Evolutionary conservation across 2,797 vertebrate genomes (phyloP), one percentile per base, ranked within the genome.

Genomic region (Aldrovandia affinis): DNA sequence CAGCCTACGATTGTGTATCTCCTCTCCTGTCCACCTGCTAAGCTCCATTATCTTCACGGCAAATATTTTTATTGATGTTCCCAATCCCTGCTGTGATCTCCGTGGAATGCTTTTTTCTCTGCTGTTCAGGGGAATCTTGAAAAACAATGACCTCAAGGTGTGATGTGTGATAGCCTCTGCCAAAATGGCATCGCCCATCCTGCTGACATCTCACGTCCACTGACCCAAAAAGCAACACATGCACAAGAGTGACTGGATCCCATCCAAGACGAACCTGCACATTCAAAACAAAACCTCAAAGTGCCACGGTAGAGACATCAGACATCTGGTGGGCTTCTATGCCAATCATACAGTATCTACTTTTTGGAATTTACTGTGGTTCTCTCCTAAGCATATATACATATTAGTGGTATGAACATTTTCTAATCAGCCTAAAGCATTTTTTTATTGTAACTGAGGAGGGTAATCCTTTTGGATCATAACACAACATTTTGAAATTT

Each of bases 11-110:
- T 42, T 68, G 25, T 30, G 25, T 68, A 42, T 50, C 81, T 68
- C 44, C 59, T 22, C 20, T 70, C 30, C 59, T 50, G 42, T 52
- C 36, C 18, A 55, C 65, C 50, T 30, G 47, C 68, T 77, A 36
- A 77, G 52, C 68, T 81, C 54, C 75, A 44, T 54, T 59, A 50
- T 82, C 28, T 85, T 82, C 68, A 70, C 28, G 12, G 68, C 52
- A 73, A 80, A 75, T 79, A 79, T 81, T 82, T 82, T 82, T 68
- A 85, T 85, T 78, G 70, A 85, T 85, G 81, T 85, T 28, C 57
- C 80, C 81, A 78, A 73, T 81, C 39, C 55, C 47, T 39, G 70
- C 50, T 82, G 73, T 63, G 68, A 68, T 82, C 84, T 50, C 55
- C 12, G 4, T 78, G 30, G 80, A 73, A 65, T 81, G 80, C 15